Percentiles rank a stretch among this genome's conserved stretches.
Conservation (phyloP, 2,113 vertebrate species). For the Arvicanthis niloticus region DNA sequence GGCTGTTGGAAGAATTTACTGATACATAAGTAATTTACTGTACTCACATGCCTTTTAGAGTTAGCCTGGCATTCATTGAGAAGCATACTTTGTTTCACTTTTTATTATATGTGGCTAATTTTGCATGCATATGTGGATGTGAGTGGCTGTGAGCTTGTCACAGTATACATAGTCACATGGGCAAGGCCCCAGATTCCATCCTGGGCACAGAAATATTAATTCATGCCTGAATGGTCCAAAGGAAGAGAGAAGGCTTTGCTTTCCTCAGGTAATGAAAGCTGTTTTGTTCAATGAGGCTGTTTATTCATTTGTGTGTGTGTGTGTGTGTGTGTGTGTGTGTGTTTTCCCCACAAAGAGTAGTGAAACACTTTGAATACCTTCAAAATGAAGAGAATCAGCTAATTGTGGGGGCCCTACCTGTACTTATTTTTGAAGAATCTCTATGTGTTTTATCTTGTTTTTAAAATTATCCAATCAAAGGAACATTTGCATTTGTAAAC, state of each 20-base stretch:
- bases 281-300: background rate
- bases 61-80: background rate
- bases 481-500: constrained; percentile 44
- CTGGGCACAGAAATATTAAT: background rate
- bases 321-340: no score
- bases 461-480: constrained; percentile 3
- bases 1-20: background rate
- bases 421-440: background rate
- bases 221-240: constrained; percentile 19
- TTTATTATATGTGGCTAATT: background rate
- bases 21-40: background rate
- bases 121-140: background rate
- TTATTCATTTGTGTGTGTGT: no score
- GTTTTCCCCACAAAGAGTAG: background rate
- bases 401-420: background rate
- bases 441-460: background rate
- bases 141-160: background rate
- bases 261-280: constrained; percentile 45
- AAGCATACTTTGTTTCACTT: background rate
- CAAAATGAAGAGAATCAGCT: constrained; percentile 31
- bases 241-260: background rate
- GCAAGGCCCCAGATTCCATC: background rate
- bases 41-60: background rate
- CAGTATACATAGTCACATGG: background rate
- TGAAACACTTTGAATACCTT: background rate